phyloP scores from a whole-genome alignment of 2,797 vertebrate genomes.

The Meriones psammophilus region DNA sequence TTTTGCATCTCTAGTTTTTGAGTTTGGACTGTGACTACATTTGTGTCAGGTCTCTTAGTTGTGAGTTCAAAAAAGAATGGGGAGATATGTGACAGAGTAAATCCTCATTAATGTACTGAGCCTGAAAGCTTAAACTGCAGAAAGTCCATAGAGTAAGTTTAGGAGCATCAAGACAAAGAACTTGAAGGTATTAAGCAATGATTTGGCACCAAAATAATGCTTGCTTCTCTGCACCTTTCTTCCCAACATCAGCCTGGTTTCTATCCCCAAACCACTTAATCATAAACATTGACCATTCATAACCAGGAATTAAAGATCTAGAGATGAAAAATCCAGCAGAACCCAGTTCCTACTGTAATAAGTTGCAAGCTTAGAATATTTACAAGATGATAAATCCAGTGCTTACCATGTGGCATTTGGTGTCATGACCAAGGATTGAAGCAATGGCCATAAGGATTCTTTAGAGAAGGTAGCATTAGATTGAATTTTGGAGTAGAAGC shows the following conservation, averaged over 20 bases:
- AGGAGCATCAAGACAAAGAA: background rate
- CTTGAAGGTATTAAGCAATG: background rate
- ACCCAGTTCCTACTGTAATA: background rate
- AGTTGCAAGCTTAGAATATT: background rate
- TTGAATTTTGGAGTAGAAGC: conserved; percentile 11
- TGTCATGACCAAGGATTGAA: background rate
- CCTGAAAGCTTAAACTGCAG: background rate
- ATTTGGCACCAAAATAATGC: background rate
- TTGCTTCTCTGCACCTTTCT: background rate
- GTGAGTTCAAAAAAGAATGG: background rate
- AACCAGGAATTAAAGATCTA: background rate
- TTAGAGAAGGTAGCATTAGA: background rate
- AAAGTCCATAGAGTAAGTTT: background rate
- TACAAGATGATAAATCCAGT: background rate
- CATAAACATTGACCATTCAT: conserved; percentile 11
- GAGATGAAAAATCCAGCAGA: conserved; percentile 13
- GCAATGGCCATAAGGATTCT: background rate
- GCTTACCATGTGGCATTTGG: background rate
- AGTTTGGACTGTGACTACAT: background rate
- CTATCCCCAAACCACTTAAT: background rate
- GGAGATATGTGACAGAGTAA: background rate
- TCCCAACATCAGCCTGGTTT: background rate
- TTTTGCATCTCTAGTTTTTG: background rate
- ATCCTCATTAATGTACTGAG: background rate
- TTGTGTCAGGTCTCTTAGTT: background rate